Evolutionary conservation across 2,113 vertebrate species (phyloP).

Genomic region (Rhinoptilus africanus): DNA sequence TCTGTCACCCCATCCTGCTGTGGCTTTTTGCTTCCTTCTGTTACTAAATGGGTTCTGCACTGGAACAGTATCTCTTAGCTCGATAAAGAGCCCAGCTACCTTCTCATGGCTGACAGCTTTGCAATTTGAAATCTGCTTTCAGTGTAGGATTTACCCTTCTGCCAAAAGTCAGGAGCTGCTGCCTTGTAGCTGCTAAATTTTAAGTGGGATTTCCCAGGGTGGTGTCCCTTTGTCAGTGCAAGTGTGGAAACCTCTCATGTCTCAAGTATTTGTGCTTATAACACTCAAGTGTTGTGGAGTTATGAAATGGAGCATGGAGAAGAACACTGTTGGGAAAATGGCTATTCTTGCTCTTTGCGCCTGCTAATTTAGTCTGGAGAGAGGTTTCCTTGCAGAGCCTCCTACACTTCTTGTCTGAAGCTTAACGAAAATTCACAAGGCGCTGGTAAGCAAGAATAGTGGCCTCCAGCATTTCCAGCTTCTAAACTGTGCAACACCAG

Average conservation of each 20-base stretch:
- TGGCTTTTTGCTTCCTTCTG: constrained; percentile 21
- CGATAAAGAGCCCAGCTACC: not conserved
- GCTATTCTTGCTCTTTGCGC: not conserved
- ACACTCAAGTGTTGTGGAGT: not conserved
- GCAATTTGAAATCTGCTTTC: not conserved
- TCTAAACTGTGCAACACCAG: not conserved
- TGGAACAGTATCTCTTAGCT: not conserved
- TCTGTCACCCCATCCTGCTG: not conserved
- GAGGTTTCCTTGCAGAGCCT: not conserved
- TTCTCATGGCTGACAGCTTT: not conserved
- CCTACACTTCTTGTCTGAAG: not conserved
- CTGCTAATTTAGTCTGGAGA: not conserved
- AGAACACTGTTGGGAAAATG: not conserved
- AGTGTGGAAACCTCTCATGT: constrained; percentile 6
- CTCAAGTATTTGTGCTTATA: constrained; percentile 19
- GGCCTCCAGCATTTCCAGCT: not conserved
- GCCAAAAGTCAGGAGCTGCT: not conserved
- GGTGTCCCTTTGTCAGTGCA: not conserved
- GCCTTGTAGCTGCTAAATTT: not conserved
- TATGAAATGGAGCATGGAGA: not conserved
- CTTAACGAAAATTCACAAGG: not conserved
- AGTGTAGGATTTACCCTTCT: constrained; percentile 11
- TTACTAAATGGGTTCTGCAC: not conserved
- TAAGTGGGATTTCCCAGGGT: constrained; percentile 29
- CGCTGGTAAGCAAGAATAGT: not conserved